phyloP scores from a whole-genome alignment of 2,113 vertebrate genomes.

The Suncus etruscus region DNA sequence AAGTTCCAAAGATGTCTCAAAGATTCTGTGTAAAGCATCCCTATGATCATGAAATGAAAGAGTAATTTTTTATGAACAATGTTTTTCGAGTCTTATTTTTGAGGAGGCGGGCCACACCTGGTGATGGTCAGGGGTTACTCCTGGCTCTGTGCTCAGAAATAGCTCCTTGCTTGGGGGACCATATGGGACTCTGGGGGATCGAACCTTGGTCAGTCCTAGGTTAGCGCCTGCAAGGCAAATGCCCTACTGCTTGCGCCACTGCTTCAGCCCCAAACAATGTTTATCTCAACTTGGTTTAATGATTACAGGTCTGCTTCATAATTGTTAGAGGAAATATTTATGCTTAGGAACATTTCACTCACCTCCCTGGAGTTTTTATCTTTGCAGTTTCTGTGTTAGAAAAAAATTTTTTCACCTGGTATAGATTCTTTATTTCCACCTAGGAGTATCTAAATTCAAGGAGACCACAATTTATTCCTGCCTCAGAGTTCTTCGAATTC shows the following conservation, averaged over 20 bases:
- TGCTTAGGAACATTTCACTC: conserved; percentile 27
- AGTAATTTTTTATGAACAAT: not conserved
- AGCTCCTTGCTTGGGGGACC: no score
- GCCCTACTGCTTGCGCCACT: no score
- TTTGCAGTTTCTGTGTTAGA: not conserved
- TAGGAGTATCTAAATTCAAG: not conserved
- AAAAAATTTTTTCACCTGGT: conserved; percentile 21
- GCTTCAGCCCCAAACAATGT: no score
- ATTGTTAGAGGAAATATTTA: not conserved
- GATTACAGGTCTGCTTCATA: not conserved
- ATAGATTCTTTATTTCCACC: conserved; percentile 20
- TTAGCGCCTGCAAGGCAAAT: no score
- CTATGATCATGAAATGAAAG: not conserved
- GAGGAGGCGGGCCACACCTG: no score
- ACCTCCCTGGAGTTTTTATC: conserved; percentile 21
- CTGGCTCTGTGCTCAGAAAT: no score
- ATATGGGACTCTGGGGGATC: no score
- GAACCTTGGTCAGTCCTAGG: no score
- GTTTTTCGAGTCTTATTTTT: no score
- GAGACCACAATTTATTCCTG: not conserved
- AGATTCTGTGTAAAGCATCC: conserved; percentile 34
- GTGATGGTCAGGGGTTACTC: no score
- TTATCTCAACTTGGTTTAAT: not conserved
- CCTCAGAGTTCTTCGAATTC: not conserved
- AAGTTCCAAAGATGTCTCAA: conserved; percentile 45